Base-by-base conservation (phyloP, 2,797 vertebrate species). In the Phalloptychus januarius region DNA sequence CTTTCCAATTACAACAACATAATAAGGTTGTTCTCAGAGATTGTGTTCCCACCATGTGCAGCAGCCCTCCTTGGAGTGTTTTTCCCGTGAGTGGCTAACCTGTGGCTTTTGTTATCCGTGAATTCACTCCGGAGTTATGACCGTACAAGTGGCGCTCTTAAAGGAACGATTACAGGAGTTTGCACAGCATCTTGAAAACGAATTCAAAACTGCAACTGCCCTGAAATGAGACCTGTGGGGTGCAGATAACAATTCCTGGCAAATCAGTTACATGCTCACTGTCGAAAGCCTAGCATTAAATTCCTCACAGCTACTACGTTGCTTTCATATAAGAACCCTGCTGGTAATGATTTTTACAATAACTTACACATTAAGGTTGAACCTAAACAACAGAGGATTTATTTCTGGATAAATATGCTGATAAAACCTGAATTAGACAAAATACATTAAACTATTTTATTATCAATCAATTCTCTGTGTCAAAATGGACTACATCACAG, bases 141-240 rank as follows among this genome's bases (percentile, higher is more conserved):
- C 63, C 52, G 63, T 10, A 45, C 38, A 25, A 75, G 67, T 74
- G 78, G 42, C 42, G 48, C 82, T 85, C 65, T 81, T 75, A 36
- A 74, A 87, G 52, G 63, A 78, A 71, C 72, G 50, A 85, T 76
- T 78, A 74, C 74, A 71, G 5, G 13, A 31, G 70, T 86, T 81
- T 81, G 70, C 48, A 63, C 63, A 56, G 71, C 79, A 76, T 73
- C 72, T 75, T 52, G 56, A 72, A 83, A 83, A 77, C 42, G 40
- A 58, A 83, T 84, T 83, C 78, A 71, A 70, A 71, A 25, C 67
- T 33, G 63, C 75, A 54, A 31, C 13, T 75, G 58, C 38, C 71
- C 72, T 77, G 70, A 73, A 80, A 81, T 87, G 42, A 75, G 78
- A 76, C 56, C 72, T 40, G 44, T 74, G 74, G 54, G 79, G 75